phyloP scores from a whole-genome alignment of 2,888 invertebrate genomes.

The Drosophila putrida region DNA sequence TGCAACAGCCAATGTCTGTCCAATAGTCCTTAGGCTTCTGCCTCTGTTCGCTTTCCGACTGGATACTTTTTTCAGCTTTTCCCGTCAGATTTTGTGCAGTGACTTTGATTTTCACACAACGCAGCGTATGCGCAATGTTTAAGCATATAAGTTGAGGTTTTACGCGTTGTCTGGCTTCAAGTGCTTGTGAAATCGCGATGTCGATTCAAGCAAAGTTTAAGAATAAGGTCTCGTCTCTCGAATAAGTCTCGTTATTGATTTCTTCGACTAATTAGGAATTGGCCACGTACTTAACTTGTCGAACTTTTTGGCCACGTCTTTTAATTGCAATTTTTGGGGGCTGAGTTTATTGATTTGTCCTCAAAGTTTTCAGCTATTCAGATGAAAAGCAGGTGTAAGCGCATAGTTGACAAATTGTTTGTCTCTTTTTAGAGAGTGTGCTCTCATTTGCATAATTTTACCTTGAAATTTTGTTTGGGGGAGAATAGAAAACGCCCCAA shows the following conservation, averaged over 20 bases:
- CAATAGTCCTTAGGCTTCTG: background rate
- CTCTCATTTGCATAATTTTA: slow-evolving; percentile 71
- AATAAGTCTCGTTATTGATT: slow-evolving; percentile 53
- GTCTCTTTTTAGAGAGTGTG: slow-evolving; percentile 15
- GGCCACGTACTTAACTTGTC: slow-evolving; percentile 51
- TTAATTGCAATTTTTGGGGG: slow-evolving; percentile 62
- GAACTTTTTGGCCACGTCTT: slow-evolving; percentile 50
- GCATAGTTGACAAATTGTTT: slow-evolving; percentile 69
- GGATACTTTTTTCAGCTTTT: slow-evolving; percentile 12
- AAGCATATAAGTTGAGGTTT: slow-evolving; percentile 14
- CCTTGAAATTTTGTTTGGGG: slow-evolving; percentile 30
- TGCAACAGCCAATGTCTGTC: slow-evolving; percentile 46
- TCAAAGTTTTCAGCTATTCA: slow-evolving; percentile 47
- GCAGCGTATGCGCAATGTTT: slow-evolving; percentile 38
- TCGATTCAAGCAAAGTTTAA: slow-evolving; percentile 24
- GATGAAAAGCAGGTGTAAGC: slow-evolving; percentile 14
- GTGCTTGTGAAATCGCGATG: slow-evolving; percentile 50
- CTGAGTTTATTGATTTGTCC: slow-evolving; percentile 61
- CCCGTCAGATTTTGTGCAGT: slow-evolving; percentile 44
- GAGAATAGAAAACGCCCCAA: slow-evolving; percentile 32
- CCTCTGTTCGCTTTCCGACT: background rate
- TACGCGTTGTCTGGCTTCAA: slow-evolving; percentile 41
- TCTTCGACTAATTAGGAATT: slow-evolving; percentile 62
- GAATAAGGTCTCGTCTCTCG: slow-evolving; percentile 3
- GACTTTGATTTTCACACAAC: slow-evolving; percentile 47